A percentile compares a stretch with the other conserved stretches of the same genome.
Conservation (phyloP, 1,140 invertebrate species). For the Cyclina sinensis region DNA sequence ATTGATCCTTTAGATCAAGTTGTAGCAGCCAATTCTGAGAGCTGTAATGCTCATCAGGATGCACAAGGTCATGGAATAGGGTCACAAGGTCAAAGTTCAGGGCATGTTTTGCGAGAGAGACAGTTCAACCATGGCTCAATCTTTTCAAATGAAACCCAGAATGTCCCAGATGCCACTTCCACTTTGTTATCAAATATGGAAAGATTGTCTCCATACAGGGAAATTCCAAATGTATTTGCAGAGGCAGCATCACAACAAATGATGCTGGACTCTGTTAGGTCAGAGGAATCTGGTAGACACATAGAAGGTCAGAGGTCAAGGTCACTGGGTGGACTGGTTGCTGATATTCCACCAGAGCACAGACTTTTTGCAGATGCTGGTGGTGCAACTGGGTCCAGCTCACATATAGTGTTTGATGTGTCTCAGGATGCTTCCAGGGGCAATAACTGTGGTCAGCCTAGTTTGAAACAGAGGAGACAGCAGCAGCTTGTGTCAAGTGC, state of each 20-base stretch:
- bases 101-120: not conserved
- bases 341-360: constrained; percentile 51
- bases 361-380: constrained; percentile 49
- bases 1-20: constrained; percentile 55
- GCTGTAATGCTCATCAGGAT: not conserved
- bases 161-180: constrained; percentile 19
- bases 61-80: not conserved
- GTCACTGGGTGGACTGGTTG: not conserved
- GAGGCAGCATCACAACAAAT: not conserved
- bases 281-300: not conserved
- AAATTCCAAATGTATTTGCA: constrained; percentile 48
- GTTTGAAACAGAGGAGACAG: constrained; percentile 25
- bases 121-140: constrained; percentile 50
- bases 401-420: constrained; percentile 48
- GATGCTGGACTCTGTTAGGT: constrained; percentile 27
- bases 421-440: not conserved
- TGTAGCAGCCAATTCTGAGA: constrained; percentile 36
- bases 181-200: constrained; percentile 45
- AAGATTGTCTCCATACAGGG: constrained; percentile 33
- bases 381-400: not conserved
- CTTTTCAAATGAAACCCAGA: constrained; percentile 16
- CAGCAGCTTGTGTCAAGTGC: constrained; percentile 22
- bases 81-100: constrained; percentile 38
- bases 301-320: constrained; percentile 30
- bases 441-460: constrained; percentile 14